These are phyloP conservation scores for Calephelis nemesis DNA, from an alignment of 1,140 invertebrate genomes.

Conservation along the genomic window DNA sequence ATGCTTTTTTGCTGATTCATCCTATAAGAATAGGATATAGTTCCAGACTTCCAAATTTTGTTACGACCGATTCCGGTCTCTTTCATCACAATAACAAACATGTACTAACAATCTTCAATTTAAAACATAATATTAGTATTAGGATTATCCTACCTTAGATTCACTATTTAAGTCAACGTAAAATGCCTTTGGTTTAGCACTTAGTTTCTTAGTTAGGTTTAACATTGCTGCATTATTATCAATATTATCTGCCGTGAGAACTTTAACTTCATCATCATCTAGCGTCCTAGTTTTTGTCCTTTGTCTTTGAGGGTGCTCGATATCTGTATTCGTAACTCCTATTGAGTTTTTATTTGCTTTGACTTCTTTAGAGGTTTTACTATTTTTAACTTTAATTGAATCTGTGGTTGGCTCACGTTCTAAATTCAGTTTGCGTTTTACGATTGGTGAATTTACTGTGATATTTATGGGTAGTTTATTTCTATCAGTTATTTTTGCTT, in stretches of 20 bases:
- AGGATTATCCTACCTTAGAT: constrained; percentile 7
- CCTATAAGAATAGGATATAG: no score
- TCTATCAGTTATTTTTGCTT: constrained; percentile 25
- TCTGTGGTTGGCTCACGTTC: constrained; percentile 8
- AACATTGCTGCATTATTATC: constrained; percentile 61
- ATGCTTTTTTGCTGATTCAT: no score
- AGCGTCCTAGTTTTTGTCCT: constrained; percentile 68
- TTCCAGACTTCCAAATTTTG: no score
- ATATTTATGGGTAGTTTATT: constrained; percentile 43
- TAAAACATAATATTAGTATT: no score
- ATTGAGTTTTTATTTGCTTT: constrained; percentile 22
- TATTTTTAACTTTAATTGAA: constrained; percentile 22
- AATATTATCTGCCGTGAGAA: constrained; percentile 52
- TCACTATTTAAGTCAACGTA: constrained; percentile 56
- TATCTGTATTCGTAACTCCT: neutral
- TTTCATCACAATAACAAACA: no score
- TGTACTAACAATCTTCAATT: no score
- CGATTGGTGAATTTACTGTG: constrained; percentile 65
- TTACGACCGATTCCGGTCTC: no score
- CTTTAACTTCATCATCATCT: constrained; percentile 65
- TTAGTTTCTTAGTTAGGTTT: constrained; percentile 50
- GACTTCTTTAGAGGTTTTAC: constrained; percentile 22
- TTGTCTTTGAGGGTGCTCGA: constrained; percentile 32
- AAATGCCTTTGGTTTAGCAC: constrained; percentile 66
- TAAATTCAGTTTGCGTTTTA: constrained; percentile 45